These are phyloP conservation scores for Strix occidentalis DNA, from an alignment of 2,797 vertebrate species.

Conservation along the genomic window DNA sequence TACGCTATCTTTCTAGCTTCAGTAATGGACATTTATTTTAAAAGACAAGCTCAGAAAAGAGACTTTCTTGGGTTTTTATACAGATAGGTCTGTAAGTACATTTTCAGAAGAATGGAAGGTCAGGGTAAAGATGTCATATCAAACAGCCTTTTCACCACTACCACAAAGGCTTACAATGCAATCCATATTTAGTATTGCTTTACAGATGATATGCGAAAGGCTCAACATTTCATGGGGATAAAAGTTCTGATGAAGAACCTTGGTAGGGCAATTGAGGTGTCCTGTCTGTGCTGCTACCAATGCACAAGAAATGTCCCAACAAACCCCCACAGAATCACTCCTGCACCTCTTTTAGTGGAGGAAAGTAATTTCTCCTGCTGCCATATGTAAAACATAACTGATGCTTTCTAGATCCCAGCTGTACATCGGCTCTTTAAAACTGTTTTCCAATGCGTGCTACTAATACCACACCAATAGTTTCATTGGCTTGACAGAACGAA, in stretches of 20 bases:
- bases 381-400: background rate
- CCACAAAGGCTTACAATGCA: slow-evolving; percentile 31
- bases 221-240: background rate
- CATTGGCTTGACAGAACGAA: background rate
- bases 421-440: background rate
- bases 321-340: background rate
- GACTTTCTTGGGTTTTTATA: slow-evolving; percentile 6
- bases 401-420: background rate
- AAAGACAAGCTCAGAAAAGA: slow-evolving; percentile 31
- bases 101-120: slow-evolving; percentile 61
- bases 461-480: background rate
- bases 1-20: background rate
- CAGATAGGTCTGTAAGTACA: slow-evolving; percentile 35
- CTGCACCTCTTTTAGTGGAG: background rate
- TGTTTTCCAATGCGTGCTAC: background rate
- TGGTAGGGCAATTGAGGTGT: background rate
- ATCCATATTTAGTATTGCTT: slow-evolving; percentile 9
- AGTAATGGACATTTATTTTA: slow-evolving; percentile 44
- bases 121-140: slow-evolving; percentile 4
- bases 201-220: background rate
- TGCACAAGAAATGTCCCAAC: background rate
- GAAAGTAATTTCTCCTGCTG: background rate
- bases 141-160: slow-evolving; percentile 34
- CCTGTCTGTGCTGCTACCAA: background rate
- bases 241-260: background rate